Evolutionary conservation across 2,888 invertebrate species (phyloP).

Genomic region (Melitaea athalia): DNA sequence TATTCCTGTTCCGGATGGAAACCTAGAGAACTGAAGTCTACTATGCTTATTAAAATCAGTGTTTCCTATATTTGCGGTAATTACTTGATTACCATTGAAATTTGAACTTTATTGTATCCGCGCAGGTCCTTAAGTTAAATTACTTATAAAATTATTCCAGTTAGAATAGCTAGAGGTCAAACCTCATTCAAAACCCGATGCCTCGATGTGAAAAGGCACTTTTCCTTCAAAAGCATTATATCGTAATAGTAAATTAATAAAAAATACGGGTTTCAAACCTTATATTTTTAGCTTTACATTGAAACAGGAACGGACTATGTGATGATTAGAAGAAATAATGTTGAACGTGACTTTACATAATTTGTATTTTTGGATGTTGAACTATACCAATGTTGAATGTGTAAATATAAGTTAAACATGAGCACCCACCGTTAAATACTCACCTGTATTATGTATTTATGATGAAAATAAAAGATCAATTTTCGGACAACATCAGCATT

Average conservation of each 20-base stretch:
- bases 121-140: too few relatives aligned
- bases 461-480: slow-evolving; percentile 36
- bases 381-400: slow-evolving; percentile 38
- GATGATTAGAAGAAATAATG: slow-evolving; percentile 5
- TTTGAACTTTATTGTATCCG: too few relatives aligned
- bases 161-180: too few relatives aligned
- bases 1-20: too few relatives aligned
- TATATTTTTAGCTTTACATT: background rate
- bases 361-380: slow-evolving; percentile 15
- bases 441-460: slow-evolving; percentile 54
- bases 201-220: too few relatives aligned
- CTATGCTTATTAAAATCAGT: too few relatives aligned
- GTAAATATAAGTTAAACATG: slow-evolving; percentile 49
- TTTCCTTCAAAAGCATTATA: too few relatives aligned
- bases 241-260: background rate
- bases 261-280: background rate
- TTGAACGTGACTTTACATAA: slow-evolving; percentile 21
- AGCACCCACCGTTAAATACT: slow-evolving; percentile 68
- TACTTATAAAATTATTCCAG: too few relatives aligned
- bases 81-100: too few relatives aligned
- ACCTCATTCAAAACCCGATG: too few relatives aligned
- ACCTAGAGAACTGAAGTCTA: too few relatives aligned
- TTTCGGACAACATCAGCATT: slow-evolving; percentile 25
- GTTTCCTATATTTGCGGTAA: too few relatives aligned
- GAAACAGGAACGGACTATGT: background rate